Evolutionary conservation across 1,140 invertebrate genomes (phyloP), one percentile per base, ranked within the genome.

Genomic region (Oryctes rhinoceros): DNA sequence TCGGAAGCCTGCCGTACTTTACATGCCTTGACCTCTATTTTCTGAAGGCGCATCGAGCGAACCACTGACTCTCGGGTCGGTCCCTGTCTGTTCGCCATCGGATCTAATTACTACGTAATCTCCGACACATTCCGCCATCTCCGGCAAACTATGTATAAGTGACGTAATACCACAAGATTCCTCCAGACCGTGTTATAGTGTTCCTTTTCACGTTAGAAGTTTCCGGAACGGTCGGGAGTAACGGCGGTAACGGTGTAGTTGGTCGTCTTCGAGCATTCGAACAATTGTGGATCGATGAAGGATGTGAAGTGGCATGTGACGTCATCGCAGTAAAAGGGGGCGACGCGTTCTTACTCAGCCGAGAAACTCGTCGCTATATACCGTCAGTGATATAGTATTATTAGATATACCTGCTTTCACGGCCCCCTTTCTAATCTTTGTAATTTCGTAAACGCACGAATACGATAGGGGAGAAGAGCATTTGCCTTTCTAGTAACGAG

Each of bases 271-370:
- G 65, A 71, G 65, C 65, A 71, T 71, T 71, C 20, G 65, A 71
- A 71, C 65, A 71, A 71, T 71, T 71, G 65, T 71, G 65, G 65
- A 71, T 71, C 65, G 65, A 71, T 71, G 65, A 71, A 71, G 24
- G 65, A 71, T 71, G 65, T 71, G 65, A 71, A 71, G 65, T 71
- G 65, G 65, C 65, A 71, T 35, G 65, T 71, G 65, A 71, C 65
- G 65, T 71, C 65, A 71, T 71, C 65, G 65, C 65, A 71, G 24
- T 71, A 71, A 71, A 71, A 71, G 65, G 65, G 65, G 65, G n/a
- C 18, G 65, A 71, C 65, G 65, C 65, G 65, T 35, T 10, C 65
- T 71, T 71, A 71, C 65, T 71, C 65, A 71, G 65, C 35, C 65
- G 65, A 71, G 65, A 71, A 71, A 71, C 20, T 71, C 65, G 20